phyloP scores from a whole-genome alignment of 2,888 invertebrate genomes.

The Lampropteryx suffumata region DNA sequence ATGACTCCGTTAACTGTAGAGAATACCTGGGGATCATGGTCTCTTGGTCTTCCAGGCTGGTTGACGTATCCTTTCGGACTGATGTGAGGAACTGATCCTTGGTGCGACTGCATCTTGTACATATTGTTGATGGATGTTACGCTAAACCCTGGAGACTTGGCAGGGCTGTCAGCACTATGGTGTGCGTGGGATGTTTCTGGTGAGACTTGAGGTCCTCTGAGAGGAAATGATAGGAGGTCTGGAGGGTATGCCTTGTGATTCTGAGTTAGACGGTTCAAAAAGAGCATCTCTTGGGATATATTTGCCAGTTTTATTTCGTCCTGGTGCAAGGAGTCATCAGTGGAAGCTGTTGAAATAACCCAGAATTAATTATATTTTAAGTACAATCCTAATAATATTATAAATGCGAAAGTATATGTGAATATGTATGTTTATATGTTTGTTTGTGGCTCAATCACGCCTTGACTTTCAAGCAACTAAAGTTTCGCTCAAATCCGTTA shows the following conservation, averaged over 20 bases:
- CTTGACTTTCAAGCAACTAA: no score
- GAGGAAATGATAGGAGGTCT: conserved; percentile 90
- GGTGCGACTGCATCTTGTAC: conserved; percentile 83
- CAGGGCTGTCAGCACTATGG: conserved; percentile 55
- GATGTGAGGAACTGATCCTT: conserved; percentile 80
- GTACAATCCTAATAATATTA: no score
- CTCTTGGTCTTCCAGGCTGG: conserved; percentile 90
- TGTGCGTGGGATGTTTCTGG: conserved; percentile 68
- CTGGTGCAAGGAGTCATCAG: conserved; percentile 85
- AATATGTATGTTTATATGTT: no score
- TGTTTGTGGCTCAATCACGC: no score
- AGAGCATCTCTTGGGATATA: conserved; percentile 74
- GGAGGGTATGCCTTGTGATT: conserved; percentile 88
- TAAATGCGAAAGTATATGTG: no score
- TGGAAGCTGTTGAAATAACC: conserved; percentile 68
- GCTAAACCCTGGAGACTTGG: conserved; percentile 67
- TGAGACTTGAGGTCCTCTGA: conserved; percentile 75
- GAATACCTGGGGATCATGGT: conserved; percentile 81
- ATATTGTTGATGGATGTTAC: conserved; percentile 56
- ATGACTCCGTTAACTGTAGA: conserved; percentile 75
- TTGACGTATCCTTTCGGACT: conserved; percentile 91
- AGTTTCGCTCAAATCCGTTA: no score
- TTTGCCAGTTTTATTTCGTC: conserved; percentile 82
- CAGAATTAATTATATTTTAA: no score
- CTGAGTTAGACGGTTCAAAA: conserved; percentile 68